A percentile compares a stretch with the other conserved stretches of the same genome.
Evolutionary conservation across 2,113 vertebrate species (phyloP).

Genomic region (Pseudorasbora parva): DNA sequence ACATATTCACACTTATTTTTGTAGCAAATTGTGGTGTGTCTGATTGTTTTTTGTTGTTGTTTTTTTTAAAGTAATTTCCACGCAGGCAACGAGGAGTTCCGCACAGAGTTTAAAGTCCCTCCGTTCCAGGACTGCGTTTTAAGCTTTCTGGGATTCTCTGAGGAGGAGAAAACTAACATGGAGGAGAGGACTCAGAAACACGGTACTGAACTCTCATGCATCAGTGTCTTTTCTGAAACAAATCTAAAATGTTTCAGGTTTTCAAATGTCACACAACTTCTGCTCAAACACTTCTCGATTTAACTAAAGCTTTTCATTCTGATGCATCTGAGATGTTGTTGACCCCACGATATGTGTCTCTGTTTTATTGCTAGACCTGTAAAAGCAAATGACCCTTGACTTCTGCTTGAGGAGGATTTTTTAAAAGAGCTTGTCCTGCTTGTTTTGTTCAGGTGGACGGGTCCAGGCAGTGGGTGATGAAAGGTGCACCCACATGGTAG

Average conservation of each 20-base stretch:
- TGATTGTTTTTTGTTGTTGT: conserved; percentile 4
- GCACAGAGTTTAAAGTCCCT: conserved; percentile 91
- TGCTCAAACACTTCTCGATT: not conserved
- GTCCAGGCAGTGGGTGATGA: conserved; percentile 86
- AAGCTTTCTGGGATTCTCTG: conserved; percentile 94
- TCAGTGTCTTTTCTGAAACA: not conserved
- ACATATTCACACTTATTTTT: conserved; percentile 4
- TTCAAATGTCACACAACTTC: not conserved
- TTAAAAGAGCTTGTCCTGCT: not conserved
- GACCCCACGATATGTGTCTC: not conserved
- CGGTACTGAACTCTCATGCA: conserved; percentile 72
- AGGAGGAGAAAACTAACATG: conserved; percentile 94
- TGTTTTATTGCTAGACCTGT: not conserved
- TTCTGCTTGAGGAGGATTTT: not conserved
- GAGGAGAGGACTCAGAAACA: conserved; percentile 97
- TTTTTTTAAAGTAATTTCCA: conserved; percentile 80
- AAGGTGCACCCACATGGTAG: conserved; percentile 91
- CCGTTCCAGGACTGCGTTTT: conserved; percentile 95
- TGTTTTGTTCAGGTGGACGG: conserved; percentile 79
- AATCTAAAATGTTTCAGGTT: not conserved
- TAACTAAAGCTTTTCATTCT: not conserved
- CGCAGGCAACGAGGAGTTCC: conserved; percentile 86
- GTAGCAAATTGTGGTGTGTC: not conserved
- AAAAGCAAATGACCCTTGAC: not conserved
- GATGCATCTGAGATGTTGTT: not conserved